Base-by-base conservation (phyloP, 1,140 invertebrate species). In the Gryon sp. region DNA sequence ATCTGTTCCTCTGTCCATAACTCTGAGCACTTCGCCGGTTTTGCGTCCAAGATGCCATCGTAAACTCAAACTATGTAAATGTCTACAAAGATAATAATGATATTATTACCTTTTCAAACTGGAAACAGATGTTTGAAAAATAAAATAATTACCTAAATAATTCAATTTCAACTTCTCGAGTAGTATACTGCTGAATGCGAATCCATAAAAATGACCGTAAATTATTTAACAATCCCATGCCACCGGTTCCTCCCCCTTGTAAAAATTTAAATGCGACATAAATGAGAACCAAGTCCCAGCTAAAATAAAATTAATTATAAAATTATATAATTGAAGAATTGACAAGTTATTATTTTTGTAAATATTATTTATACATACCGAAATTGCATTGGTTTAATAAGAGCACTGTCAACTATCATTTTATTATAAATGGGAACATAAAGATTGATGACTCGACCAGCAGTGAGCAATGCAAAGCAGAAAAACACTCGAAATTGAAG, bases 1-100 rank as follows among this genome's bases (percentile, higher is more conserved):
- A 75, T 96, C 96, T 2, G 97, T 99, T 38, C 98, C 98, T 73
- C 97, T 91, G 88, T 99, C 97, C 94, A 99, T 97, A 0, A 99
- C 92, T 53, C 96, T 89, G 0, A 99, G 88, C 9, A 99, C 97
- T 91, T 99, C 97, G 9, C 98, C 98, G 1, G 97, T 99, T 90
- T 99, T 99, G 18, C 97, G 90, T 5, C 92, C 91, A 19, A 99
- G 87, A 89, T 99, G 97, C 97, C 97, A 99, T 48, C 93, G 90
- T 63, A 96, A 90, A 80, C 96, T 95, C 62, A 97, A 86, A 63
- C 92, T 92, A 86, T 98, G 97, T 16, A 99, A 90, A 89, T 98
- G 97, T 22, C 91, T 90, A 83, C 66, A 76, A 78, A 81, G 59
- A 45, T 60, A 55, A 72, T 45, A 69, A 43, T 41, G 50, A n/a